phyloP scores from a whole-genome alignment of 2,797 vertebrate genomes.

The Eleutherodactylus coqui region DNA sequence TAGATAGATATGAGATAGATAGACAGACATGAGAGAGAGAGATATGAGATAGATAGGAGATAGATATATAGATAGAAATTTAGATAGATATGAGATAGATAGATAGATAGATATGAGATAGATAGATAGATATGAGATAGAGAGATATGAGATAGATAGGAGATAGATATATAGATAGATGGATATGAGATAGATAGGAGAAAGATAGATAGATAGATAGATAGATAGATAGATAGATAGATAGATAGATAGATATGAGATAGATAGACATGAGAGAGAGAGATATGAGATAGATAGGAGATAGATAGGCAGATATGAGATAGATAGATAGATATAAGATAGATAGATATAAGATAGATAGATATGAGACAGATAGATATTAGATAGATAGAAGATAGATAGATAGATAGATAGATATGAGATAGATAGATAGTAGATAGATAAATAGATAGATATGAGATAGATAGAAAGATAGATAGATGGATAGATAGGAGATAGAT shows the following conservation, averaged over 20 bases:
- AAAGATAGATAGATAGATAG: background rate
- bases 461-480: conserved; percentile 4
- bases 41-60: too few species aligned
- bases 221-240: conserved; percentile 19
- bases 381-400: conserved; percentile 16
- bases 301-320: background rate
- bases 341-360: background rate
- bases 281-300: too few species aligned
- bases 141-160: too few species aligned
- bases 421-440: conserved; percentile 2
- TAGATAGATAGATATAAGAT: background rate
- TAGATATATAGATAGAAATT: too few species aligned
- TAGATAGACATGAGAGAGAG: background rate
- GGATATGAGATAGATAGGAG: too few species aligned
- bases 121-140: too few species aligned
- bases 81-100: too few species aligned
- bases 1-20: background rate
- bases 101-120: too few species aligned
- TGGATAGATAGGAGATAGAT: background rate
- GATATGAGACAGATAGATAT: background rate
- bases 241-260: background rate
- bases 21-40: too few species aligned
- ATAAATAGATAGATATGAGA: conserved; percentile 2
- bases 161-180: too few species aligned
- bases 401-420: conserved; percentile 3